Evolutionary conservation across 53 echinoderm and acorn worm genomes (phyloP), one percentile per base, ranked within the genome.

Genomic region (Stichopus horrens): DNA sequence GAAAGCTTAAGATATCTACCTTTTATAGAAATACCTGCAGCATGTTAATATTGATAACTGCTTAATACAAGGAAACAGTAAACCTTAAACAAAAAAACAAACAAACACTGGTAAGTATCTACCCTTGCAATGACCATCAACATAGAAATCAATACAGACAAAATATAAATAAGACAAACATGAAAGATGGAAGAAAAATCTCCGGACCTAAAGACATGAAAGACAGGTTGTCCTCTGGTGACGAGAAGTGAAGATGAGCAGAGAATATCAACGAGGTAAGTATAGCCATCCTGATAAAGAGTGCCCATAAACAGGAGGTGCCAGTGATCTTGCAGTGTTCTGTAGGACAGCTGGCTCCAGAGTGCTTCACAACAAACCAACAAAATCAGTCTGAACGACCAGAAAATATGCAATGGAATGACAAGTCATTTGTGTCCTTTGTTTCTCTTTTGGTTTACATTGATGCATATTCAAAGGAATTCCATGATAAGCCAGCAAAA

Each of bases 211-310:
- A 21, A 20, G 58, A 58, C 19, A 54, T 57, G 21, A 14, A 54
- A 57, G 83, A 58, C 83, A 83, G 57, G 65, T 83, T 58, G 57
- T 83, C 83, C 63, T 83, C 83, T 21, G 58, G 59, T 18, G 83
- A 8, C 16, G 83, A 22, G 21, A 83, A 83, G 58, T 83, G 83
- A 83, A 83, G 83, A 59, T 83, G 83, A 19, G 83, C 83, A 8
- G 83, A 83, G 59, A 83, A 57, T 14, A 83, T 19, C 9, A 83
- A 60, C 6, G 83, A 83, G 59, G 83, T 60, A 22, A 83, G 83
- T 63, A 83, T 21, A 8, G 83, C 58, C 83, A 83, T 83, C 83
- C 83, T 83, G 37, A 83, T 19, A 83, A 21, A 60, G 9, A 5
- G 21, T 75, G 19, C 21, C 9, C 22, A 75, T 19, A 75, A 19